Evolutionary conservation across 2,888 invertebrate species (phyloP).

Genomic region (Oxytorus armatus): DNA sequence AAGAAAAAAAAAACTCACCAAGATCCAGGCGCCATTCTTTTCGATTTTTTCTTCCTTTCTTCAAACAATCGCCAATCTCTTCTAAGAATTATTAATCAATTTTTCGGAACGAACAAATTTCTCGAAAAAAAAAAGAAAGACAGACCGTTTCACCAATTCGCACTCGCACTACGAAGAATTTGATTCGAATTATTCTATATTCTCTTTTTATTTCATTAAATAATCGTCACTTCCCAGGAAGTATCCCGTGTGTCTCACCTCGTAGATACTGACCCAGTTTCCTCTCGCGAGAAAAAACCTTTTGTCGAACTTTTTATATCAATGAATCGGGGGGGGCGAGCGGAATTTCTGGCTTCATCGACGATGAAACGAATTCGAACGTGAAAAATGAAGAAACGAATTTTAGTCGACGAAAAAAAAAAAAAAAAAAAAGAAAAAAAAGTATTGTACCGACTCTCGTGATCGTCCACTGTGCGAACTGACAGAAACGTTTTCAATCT

Average conservation of each 20-base stretch:
- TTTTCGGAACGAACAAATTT: no score
- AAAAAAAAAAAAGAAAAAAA: not conserved
- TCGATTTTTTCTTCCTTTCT: not conserved
- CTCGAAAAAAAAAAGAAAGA: no score
- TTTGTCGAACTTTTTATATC: no score
- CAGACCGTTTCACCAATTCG: no score
- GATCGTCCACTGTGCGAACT: conserved; percentile 71
- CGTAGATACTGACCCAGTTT: no score
- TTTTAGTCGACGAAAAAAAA: not conserved
- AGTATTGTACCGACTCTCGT: conserved; percentile 34
- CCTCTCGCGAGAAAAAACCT: no score
- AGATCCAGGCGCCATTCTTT: conserved; percentile 57
- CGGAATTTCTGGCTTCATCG: not conserved
- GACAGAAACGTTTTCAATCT: conserved; percentile 76
- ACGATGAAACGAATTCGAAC: not conserved
- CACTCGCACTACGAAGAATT: not conserved
- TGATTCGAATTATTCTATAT: not conserved
- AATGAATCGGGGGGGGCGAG: no score
- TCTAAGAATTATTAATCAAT: not conserved
- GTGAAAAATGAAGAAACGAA: not conserved
- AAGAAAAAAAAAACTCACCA: conserved; percentile 49
- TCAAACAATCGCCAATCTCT: not conserved
- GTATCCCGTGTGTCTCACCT: no score
- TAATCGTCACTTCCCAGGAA: no score
- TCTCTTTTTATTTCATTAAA: not conserved